phyloP scores from a whole-genome alignment of 1,140 invertebrate species.

The Anoplolepis gracilipes region DNA sequence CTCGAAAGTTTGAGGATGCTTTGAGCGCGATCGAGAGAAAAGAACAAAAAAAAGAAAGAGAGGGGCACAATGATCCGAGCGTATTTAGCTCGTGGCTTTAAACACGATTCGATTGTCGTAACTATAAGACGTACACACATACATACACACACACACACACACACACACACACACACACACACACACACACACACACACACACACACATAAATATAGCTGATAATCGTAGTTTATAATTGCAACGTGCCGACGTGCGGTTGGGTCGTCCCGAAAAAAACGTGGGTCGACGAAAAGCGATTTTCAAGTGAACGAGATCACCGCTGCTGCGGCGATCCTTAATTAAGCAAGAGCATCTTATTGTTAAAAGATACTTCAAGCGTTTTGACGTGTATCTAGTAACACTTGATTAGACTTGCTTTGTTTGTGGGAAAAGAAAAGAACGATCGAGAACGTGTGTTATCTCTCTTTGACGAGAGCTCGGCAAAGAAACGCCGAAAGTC shows the following conservation, averaged over 20 bases:
- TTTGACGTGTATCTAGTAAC: neutral
- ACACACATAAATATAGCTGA: conserved; percentile 49
- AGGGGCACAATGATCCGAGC: neutral
- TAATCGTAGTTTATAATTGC: conserved; percentile 59
- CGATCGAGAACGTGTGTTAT: neutral
- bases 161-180: conserved; percentile 6
- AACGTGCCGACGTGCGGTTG: conserved; percentile 62
- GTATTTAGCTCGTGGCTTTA: conserved; percentile 24
- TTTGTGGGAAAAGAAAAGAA: conserved; percentile 5
- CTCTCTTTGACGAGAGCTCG: neutral
- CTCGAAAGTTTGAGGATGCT: neutral
- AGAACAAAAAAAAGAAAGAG: neutral
- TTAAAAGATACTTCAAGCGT: neutral
- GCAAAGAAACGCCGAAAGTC: too few species aligned
- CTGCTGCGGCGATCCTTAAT: neutral
- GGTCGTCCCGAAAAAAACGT: conserved; percentile 59
- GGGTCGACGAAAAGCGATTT: conserved; percentile 16
- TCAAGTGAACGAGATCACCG: neutral
- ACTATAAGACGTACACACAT: conserved; percentile 46
- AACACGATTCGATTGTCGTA: conserved; percentile 57
- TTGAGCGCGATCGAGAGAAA: neutral
- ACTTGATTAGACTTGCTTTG: neutral
- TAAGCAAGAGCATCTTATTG: neutral
- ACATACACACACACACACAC: conserved; percentile 30
- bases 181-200: conserved; percentile 6